A percentile compares a stretch with the other conserved stretches of the same genome.
phyloP scores from a whole-genome alignment of 1,140 invertebrate genomes.

The Drosophila sp. region DNA sequence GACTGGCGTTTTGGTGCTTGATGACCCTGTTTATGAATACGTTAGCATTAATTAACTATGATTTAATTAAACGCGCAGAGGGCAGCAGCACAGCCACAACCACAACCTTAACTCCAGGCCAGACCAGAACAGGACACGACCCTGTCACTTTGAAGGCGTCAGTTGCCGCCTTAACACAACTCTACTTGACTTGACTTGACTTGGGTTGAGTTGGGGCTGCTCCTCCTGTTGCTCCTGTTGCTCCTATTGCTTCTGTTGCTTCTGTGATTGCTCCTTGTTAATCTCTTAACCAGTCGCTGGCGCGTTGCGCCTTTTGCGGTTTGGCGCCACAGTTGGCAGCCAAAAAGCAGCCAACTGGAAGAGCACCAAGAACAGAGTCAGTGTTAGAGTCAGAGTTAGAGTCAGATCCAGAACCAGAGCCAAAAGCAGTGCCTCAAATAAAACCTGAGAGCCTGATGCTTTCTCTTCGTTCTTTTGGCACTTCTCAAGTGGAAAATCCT shows the following conservation, averaged over 20 bases:
- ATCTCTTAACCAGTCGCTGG: conserved; percentile 74
- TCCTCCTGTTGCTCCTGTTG: conserved; percentile 6
- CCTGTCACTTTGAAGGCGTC: conserved; percentile 61
- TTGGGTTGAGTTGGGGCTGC: not conserved
- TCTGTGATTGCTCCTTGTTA: conserved; percentile 53
- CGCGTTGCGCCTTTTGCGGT: conserved; percentile 71
- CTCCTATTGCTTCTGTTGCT: conserved; percentile 11
- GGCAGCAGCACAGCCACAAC: conserved; percentile 14
- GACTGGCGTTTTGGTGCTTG: conserved; percentile 71
- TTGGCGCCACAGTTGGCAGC: conserved; percentile 71
- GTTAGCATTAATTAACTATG: conserved; percentile 83
- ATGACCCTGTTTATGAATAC: conserved; percentile 83
- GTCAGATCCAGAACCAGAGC: conserved; percentile 21
- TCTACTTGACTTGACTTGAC: conserved; percentile 52
- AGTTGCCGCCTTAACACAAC: conserved; percentile 16
- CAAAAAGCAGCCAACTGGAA: conserved; percentile 69
- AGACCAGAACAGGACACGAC: too few species aligned
- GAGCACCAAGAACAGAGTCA: conserved; percentile 49
- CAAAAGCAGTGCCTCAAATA: conserved; percentile 13
- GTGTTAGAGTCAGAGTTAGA: not conserved
- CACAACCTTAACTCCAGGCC: conserved; percentile 1
- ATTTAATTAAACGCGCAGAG: conserved; percentile 72
- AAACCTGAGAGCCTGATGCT: conserved; percentile 21
- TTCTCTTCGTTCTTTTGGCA: conserved; percentile 58
- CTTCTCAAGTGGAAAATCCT: conserved; percentile 81